These are phyloP conservation scores for Drosophila sp. DNA, from an alignment of 1,140 invertebrate species.

Conservation along the genomic window DNA sequence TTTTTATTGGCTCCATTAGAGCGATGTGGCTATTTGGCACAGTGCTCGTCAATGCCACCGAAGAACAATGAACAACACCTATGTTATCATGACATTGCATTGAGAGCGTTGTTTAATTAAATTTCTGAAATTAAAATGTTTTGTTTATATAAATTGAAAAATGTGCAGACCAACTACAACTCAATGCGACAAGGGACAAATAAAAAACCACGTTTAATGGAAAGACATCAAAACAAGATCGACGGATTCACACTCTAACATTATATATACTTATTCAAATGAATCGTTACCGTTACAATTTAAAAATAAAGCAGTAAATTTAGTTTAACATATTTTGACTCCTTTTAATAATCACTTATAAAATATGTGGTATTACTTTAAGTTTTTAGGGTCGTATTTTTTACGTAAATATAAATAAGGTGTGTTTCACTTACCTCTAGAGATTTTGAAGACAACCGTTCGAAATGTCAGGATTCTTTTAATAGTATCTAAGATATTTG, in stretches of 20 bases:
- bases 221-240: not conserved
- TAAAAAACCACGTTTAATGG: slow-evolving; percentile 22
- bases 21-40: slow-evolving; percentile 31
- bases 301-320: no score
- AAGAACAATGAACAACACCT: slow-evolving; percentile 49
- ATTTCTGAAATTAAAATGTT: slow-evolving; percentile 85
- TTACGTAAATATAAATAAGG: no score
- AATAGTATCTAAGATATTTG: no score
- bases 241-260: slow-evolving; percentile 4
- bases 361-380: no score
- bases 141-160: slow-evolving; percentile 85
- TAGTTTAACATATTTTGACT: no score
- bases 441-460: no score
- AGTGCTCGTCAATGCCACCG: slow-evolving; percentile 39
- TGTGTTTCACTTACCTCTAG: no score
- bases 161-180: slow-evolving; percentile 60
- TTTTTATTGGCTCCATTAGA: slow-evolving; percentile 57
- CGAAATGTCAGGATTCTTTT: no score
- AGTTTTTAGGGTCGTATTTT: no score
- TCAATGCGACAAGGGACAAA: slow-evolving; percentile 57
- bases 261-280: not conserved
- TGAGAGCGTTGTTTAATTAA: slow-evolving; percentile 82
- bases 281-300: no score
- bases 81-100: slow-evolving; percentile 56
- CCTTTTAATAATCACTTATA: no score